Conservation (phyloP, 2,888 invertebrate species). For the Drosophila kuntzei region DNA sequence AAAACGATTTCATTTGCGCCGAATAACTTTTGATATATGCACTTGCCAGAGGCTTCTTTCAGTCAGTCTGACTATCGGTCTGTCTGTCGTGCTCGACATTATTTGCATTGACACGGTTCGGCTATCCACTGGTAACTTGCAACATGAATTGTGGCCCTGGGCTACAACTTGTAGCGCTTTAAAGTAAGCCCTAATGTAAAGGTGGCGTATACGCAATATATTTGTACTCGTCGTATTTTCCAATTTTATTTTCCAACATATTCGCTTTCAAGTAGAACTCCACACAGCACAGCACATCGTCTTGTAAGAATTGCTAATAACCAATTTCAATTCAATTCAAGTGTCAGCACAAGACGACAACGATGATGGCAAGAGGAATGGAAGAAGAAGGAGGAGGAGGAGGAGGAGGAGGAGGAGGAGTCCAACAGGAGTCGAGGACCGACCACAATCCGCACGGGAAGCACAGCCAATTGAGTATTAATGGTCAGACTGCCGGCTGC, state of each 20-base stretch:
- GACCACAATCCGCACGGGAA: slow-evolving; percentile 79
- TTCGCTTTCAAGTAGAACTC: slow-evolving; percentile 63
- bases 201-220: slow-evolving; percentile 32
- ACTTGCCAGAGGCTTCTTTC: slow-evolving; percentile 53
- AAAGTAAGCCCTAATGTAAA: slow-evolving; percentile 47
- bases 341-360: slow-evolving; percentile 78
- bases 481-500: slow-evolving; percentile 74
- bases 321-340: slow-evolving; percentile 82
- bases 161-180: slow-evolving; percentile 65
- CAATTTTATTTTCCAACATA: slow-evolving; percentile 63
- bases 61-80: slow-evolving; percentile 3
- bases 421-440: slow-evolving; percentile 23
- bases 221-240: slow-evolving; percentile 25
- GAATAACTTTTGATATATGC: slow-evolving; percentile 80
- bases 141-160: slow-evolving; percentile 42
- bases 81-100: slow-evolving; percentile 34
- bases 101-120: slow-evolving; percentile 74
- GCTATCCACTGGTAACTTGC: slow-evolving; percentile 58
- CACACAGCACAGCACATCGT: slow-evolving; percentile 23
- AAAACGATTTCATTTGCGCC: slow-evolving; percentile 81
- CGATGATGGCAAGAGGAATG: slow-evolving; percentile 2
- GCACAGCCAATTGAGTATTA: slow-evolving; percentile 82
- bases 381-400: background rate
- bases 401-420: background rate
- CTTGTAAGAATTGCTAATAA: slow-evolving; percentile 79